Percentiles rank a stretch among this genome's conserved stretches.
Conservation (phyloP, 2,888 invertebrate genomes). For the Vannuccia rotundouncinata region DNA sequence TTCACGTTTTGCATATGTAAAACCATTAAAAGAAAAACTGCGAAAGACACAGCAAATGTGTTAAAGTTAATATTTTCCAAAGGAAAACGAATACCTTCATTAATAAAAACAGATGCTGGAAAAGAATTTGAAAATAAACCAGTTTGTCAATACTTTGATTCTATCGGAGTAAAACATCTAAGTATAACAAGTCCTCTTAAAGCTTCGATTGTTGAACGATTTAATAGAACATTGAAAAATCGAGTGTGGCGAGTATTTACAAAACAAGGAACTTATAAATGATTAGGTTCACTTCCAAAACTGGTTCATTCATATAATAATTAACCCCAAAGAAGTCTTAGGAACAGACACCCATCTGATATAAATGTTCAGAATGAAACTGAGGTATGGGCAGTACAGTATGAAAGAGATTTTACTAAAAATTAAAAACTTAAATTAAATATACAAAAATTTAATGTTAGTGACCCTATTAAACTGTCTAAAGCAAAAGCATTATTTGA, state of each 20-base stretch:
- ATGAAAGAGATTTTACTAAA: too few relatives aligned
- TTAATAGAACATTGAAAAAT: background rate
- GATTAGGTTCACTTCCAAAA: background rate
- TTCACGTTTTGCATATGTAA: background rate
- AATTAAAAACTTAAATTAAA: background rate
- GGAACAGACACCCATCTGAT: background rate
- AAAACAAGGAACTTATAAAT: background rate
- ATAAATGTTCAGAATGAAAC: background rate
- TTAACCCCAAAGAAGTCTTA: background rate
- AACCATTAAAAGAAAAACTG: background rate
- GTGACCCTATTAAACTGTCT: background rate
- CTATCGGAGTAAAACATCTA: background rate
- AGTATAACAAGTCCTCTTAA: background rate
- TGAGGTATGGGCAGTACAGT: background rate
- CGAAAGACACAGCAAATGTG: background rate
- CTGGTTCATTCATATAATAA: background rate
- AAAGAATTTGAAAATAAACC: background rate
- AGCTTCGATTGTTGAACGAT: background rate
- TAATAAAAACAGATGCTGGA: background rate
- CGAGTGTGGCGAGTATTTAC: background rate
- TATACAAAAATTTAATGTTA: background rate
- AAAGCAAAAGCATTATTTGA: background rate
- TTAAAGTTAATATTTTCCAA: background rate
- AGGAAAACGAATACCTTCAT: background rate
- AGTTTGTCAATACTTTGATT: background rate